Evolutionary conservation across 1,140 invertebrate genomes (phyloP).

Genomic region (Platyscapa corneri): DNA sequence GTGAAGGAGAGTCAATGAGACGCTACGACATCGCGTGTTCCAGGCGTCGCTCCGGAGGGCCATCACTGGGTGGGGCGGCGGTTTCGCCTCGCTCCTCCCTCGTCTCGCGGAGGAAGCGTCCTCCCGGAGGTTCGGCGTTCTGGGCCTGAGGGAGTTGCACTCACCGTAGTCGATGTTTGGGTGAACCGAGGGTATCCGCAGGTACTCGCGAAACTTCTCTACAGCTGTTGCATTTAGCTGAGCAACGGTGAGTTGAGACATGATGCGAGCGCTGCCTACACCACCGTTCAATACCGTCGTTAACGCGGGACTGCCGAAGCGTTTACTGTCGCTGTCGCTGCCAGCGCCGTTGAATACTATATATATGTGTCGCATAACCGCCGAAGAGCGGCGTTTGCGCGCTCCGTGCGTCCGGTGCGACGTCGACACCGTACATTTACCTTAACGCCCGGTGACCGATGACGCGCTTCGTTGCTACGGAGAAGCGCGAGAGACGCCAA

Average conservation of each 20-base stretch:
- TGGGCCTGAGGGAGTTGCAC: slow-evolving; percentile 49
- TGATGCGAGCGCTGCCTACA: background rate
- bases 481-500: background rate
- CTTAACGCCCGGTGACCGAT: too few species aligned
- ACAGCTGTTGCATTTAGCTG: slow-evolving; percentile 78
- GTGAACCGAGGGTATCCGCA: slow-evolving; percentile 87
- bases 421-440: too few species aligned
- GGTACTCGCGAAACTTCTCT: slow-evolving; percentile 85
- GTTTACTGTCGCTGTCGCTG: background rate
- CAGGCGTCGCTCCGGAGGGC: too few species aligned
- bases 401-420: background rate
- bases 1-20: too few species aligned
- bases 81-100: too few species aligned
- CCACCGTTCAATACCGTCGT: background rate
- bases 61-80: background rate
- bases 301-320: background rate
- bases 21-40: too few species aligned
- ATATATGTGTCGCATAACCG: background rate
- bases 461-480: slow-evolving; percentile 30
- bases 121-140: background rate
- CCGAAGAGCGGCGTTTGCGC: background rate
- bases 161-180: slow-evolving; percentile 89
- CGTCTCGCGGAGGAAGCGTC: background rate
- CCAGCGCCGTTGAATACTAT: background rate
- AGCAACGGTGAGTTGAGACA: slow-evolving; percentile 50